phyloP scores from a whole-genome alignment of 2,888 invertebrate species.

The Slavum lentiscoides region DNA sequence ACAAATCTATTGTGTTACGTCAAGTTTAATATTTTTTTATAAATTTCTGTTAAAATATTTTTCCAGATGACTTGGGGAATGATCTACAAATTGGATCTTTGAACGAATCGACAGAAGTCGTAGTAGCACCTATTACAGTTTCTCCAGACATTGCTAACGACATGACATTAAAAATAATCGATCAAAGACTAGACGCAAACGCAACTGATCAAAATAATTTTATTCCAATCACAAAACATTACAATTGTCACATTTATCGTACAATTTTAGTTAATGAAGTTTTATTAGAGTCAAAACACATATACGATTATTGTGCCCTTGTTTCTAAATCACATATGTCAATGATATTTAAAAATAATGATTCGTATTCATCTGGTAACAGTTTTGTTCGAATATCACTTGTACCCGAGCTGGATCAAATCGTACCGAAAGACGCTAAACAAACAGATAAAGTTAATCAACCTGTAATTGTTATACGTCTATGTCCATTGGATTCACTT shows the following conservation, averaged over 20 bases:
- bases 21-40: background rate
- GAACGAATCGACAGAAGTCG: constrained; percentile 57
- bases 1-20: background rate
- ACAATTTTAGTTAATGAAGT: constrained; percentile 29
- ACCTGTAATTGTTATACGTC: constrained; percentile 6
- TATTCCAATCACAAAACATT: constrained; percentile 20
- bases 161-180: background rate
- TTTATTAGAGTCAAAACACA: constrained; percentile 12
- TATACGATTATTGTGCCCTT: constrained; percentile 41
- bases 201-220: constrained; percentile 5
- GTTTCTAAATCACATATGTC: constrained; percentile 36
- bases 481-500: constrained; percentile 27
- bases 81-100: constrained; percentile 55
- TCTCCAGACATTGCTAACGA: background rate
- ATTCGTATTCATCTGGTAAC: background rate
- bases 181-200: background rate
- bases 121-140: constrained; percentile 54
- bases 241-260: constrained; percentile 24
- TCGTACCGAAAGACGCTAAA: background rate
- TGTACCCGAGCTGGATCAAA: background rate
- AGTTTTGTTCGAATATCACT: constrained; percentile 38
- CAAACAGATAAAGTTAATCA: background rate
- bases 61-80: constrained; percentile 33
- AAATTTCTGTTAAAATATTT: background rate
- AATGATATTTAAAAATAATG: constrained; percentile 1